Percentiles rank a stretch among this genome's conserved stretches.
phyloP scores from a whole-genome alignment of 2,888 invertebrate species.

The Unio pictorum region DNA sequence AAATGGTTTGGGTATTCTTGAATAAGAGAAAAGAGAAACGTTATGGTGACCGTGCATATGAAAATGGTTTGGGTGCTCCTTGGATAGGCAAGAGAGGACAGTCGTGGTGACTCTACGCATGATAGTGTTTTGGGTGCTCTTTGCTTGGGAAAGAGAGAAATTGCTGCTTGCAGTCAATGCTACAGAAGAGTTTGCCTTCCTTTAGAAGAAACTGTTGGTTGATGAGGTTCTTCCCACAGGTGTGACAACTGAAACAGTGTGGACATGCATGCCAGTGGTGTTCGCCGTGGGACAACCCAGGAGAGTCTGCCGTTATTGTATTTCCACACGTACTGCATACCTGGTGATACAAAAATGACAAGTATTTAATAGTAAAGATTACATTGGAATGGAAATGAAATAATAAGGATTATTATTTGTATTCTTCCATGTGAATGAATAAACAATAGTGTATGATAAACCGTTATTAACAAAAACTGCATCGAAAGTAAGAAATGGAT shows the following conservation, averaged over 20 bases:
- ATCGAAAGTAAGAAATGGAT: no score
- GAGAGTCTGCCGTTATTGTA: slow-evolving; percentile 60
- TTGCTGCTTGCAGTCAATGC: slow-evolving; percentile 49
- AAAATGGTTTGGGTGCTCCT: slow-evolving; percentile 7
- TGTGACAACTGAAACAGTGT: slow-evolving; percentile 61
- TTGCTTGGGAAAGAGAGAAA: slow-evolving; percentile 15
- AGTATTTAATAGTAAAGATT: no score
- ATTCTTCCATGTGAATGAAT: no score
- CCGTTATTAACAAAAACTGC: no score
- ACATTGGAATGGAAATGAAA: no score
- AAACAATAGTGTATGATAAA: no score
- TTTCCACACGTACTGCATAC: slow-evolving; percentile 57
- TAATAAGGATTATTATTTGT: no score
- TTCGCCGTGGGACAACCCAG: slow-evolving; percentile 59
- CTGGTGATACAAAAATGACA: slow-evolving; percentile 23
- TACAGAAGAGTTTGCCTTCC: slow-evolving; percentile 56
- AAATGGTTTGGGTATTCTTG: slow-evolving; percentile 7
- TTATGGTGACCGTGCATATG: background rate
- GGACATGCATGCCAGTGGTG: slow-evolving; percentile 65
- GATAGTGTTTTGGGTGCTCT: slow-evolving; percentile 10
- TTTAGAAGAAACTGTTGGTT: slow-evolving; percentile 60
- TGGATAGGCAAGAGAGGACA: slow-evolving; percentile 12
- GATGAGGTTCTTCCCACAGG: slow-evolving; percentile 53
- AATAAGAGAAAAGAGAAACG: slow-evolving; percentile 11
- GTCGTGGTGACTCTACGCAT: background rate